phyloP scores from a whole-genome alignment of 2,113 vertebrate genomes.

The Triplophysa siluroides region DNA sequence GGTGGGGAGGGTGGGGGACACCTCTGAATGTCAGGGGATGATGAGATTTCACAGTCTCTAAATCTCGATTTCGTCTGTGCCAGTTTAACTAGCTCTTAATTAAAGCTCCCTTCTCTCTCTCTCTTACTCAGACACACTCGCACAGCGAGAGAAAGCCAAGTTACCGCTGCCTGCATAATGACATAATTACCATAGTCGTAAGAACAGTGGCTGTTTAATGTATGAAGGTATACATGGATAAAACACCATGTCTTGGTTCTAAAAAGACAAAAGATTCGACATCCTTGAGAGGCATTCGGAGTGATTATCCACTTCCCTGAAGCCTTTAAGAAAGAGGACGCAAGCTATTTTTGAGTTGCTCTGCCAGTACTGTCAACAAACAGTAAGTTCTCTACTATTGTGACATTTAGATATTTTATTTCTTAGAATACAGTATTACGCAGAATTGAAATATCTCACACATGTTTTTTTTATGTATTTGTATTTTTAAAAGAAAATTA shows the following conservation, averaged over 20 bases:
- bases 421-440: no score
- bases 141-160: conserved; percentile 45
- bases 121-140: conserved; percentile 19
- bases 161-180: conserved; percentile 74
- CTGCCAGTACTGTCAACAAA: background rate
- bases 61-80: conserved; percentile 67
- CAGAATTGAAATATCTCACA: no score
- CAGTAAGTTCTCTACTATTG: no score
- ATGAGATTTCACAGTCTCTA: conserved; percentile 69
- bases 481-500: no score
- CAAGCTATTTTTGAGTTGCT: background rate
- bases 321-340: conserved; percentile 25
- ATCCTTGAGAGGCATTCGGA: conserved; percentile 34
- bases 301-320: conserved; percentile 35
- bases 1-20: conserved; percentile 36
- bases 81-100: conserved; percentile 76
- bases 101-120: conserved; percentile 68
- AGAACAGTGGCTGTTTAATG: conserved; percentile 69
- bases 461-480: no score
- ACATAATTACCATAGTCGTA: conserved; percentile 76
- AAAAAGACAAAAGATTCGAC: conserved; percentile 31
- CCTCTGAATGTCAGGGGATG: conserved; percentile 60
- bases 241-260: conserved; percentile 41
- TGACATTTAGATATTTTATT: no score
- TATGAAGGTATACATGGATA: conserved; percentile 68